Evolutionary conservation across 35 echinoderm and acorn worm species (phyloP), one percentile per base, ranked within the genome.

Genomic region (Stichopus chloronotus): DNA sequence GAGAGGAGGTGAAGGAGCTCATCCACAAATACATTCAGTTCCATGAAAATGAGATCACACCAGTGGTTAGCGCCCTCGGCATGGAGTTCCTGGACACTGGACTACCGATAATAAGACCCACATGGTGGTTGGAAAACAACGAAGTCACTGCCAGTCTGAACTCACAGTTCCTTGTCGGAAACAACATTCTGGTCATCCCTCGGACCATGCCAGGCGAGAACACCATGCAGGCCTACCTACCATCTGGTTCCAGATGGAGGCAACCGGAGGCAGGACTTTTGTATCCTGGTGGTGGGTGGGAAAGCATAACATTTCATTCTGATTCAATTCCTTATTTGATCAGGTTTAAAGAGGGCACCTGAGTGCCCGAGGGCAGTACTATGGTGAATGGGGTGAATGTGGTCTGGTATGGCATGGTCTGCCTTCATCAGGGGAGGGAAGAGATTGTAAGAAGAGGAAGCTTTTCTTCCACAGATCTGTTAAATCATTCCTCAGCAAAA

Each of bases 161-260:
- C 76, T 91, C 79, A 2, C 58, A 91, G 76, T 94, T 94, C 65
- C 10, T 94, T 23, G 58, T 94, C 11, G 93, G 93, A 25, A 16
- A 84, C 57, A 60, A 83, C 43, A 81, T 80, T 2, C 24, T 94
- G 25, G 81, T 94, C 9, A 63, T 79, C 2, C 93, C 93, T 13
- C 72, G 71, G 6, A 10, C 91, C 10, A 52, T 55, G 2, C 58
- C 57, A 4, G 72, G 84, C 4, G 76, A 71, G 57, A 52, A 9
- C 4, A 55, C 43, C 52, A 83, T 68, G 59, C 58, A 91, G 53
- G 88, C 91, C 56, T 94, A 94, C 79, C 12, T 94, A 52, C 93
- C 93, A 8, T 20, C 88, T 56, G 93, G 93, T 17, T 43, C 30
- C 30, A 85, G 61, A 53, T 94, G 93, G 93, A 43, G 9, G n/a